Base-by-base conservation (phyloP, 2,888 invertebrate genomes). In the Oxytorus armatus region DNA sequence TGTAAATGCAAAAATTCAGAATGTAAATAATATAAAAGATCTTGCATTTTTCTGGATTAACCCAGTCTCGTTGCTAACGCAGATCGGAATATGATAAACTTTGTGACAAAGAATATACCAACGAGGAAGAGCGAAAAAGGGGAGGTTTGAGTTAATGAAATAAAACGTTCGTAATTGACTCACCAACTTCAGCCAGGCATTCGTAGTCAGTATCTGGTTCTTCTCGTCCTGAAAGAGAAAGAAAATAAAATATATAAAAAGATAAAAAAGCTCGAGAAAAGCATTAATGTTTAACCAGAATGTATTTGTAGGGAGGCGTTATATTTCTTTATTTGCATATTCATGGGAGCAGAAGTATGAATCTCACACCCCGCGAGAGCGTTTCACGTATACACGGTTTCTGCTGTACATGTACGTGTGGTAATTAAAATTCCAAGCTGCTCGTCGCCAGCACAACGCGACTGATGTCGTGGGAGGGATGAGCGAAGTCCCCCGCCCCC, bases 131-230 rank as follows among this genome's bases (percentile, higher is more conserved):
- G n/a, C 10, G 16, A 39, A 44, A n/a, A 51, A 39, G 10, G 23
- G 16, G 44, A 2, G 29, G 36, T 51, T 10, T n/a, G 16, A 61
- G 53, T 1, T 0, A 18, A 47, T 8, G 16, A 55, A 69, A 82
- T 66, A 65, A 63, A 79, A 59, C 14, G 66, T 59, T 53, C 85
- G 89, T 91, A 91, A 91, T 93, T 94, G 94, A 97, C 98, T 97
- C 96, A 98, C 98, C 97, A 98, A 95, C 94, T 98, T 97, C 92
- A 98, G 96, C 98, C 98, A 98, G 93, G 98, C 97, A 95, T 98
- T 98, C 93, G 98, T 98, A 92, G 98, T 97, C 94, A 98, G 96
- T 94, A 98, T 98, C 95, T 98, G 98, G 94, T 98, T 98, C 95
- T 98, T 99, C 95, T 99, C 99, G 94, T 99, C 98, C 98, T 99